phyloP scores from a whole-genome alignment of 35 echinoderm and acorn worm genomes.

The Diadema setosum region DNA sequence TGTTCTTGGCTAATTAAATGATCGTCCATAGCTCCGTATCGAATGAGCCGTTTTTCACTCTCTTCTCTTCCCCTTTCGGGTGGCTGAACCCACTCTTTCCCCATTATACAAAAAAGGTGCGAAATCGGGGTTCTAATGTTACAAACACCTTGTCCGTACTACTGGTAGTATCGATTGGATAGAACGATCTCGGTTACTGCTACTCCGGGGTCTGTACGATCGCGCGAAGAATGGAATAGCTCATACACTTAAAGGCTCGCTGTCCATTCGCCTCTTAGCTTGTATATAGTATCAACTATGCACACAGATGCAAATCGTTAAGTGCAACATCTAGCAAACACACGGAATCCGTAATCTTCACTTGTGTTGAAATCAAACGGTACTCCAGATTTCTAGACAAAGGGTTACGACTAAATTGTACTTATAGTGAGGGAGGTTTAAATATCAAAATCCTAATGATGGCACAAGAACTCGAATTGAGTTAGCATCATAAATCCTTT shows the following conservation, averaged over 20 bases:
- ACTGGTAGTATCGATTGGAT: slow-evolving; percentile 2
- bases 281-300: no score
- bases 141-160: slow-evolving; percentile 28
- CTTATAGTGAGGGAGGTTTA: no score
- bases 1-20: slow-evolving; percentile 27
- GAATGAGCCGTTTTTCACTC: not conserved
- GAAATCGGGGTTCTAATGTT: slow-evolving; percentile 16
- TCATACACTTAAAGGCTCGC: not conserved
- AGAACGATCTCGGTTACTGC: slow-evolving; percentile 1
- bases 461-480: no score
- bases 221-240: not conserved
- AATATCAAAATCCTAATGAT: no score
- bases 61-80: not conserved
- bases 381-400: no score
- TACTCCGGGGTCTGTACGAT: not conserved
- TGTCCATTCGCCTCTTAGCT: not conserved
- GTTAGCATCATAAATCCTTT: no score
- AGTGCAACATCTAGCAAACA: no score
- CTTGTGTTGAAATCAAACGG: no score
- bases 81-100: not conserved
- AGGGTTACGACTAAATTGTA: no score
- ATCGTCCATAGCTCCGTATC: not conserved
- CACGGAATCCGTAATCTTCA: no score
- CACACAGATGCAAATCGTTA: no score
- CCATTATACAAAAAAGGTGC: slow-evolving; percentile 5